Conservation (phyloP, 2,797 vertebrate species). For the Fringilla coelebs region DNA sequence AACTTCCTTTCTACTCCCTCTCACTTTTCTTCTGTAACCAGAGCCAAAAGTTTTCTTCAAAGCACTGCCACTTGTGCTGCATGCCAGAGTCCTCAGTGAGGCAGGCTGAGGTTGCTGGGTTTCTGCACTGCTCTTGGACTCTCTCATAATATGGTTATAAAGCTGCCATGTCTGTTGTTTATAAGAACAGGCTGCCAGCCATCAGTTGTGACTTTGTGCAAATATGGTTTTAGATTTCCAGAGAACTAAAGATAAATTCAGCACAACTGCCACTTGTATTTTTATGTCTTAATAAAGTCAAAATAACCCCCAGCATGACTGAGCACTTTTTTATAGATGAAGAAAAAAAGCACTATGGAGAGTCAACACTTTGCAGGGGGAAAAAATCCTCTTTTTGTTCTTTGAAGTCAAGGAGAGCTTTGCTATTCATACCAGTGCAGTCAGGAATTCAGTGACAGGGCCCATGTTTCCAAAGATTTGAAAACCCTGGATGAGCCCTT, state of each 20-base stretch:
- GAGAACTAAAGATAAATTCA: slow-evolving; percentile 17
- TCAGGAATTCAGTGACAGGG: background rate
- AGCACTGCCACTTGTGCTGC: background rate
- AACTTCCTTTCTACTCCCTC: background rate
- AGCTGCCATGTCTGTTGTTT: background rate
- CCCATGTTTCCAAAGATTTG: background rate
- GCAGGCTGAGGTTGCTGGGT: background rate
- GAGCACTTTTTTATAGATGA: background rate
- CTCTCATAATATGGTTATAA: background rate
- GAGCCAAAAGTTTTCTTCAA: background rate
- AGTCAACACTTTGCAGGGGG: background rate
- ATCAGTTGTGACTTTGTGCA: slow-evolving; percentile 15
- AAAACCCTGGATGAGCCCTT: background rate
- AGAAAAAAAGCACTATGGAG: background rate
- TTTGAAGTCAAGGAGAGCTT: background rate
- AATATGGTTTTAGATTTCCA: slow-evolving; percentile 15
- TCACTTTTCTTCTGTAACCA: background rate
- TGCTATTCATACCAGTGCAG: background rate
- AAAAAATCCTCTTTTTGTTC: background rate
- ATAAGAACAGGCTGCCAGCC: background rate
- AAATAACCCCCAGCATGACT: background rate
- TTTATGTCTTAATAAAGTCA: slow-evolving; percentile 18
- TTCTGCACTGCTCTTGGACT: background rate
- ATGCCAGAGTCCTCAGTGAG: background rate
- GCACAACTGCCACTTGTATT: background rate